Evolutionary conservation across 2,888 invertebrate genomes (phyloP), one percentile per base, ranked within the genome.

Genomic region (Hoplodrina blanda): DNA sequence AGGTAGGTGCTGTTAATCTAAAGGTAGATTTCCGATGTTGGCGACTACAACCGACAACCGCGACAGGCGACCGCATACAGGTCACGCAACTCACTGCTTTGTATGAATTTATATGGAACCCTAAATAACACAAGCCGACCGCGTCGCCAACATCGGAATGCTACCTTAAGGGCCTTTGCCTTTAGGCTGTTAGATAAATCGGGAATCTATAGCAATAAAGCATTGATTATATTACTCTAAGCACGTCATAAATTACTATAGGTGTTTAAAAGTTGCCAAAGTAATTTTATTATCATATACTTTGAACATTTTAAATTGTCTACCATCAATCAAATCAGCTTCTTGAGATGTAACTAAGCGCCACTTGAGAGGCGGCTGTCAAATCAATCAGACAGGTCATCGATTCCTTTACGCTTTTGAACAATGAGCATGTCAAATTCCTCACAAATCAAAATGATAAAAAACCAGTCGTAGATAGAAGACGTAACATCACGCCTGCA

Each of bases 381-480:
- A 44, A 75, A 59, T 66, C 46, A 74, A 44, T 59, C 20, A 44
- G 76, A 68, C 59, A 75, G 68, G 53, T 5, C 25, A 68, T 55
- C 19, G 41, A 67, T 75, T 60, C 41, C 49, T 73, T 55, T 8
- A 37, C 17, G 44, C 17, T 69, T 66, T 30, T 25, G 46, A 52
- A 74, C 71, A 72, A 72, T 72, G 71, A 66, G 44, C 75, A 52
- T 56, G 65, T 74, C 50, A 37, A 65, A 74, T 74, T 46, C 44
- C 44, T 56, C 15, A 56, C 30, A 19, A 8, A 19, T 55, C 10
- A 49, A 19, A 11, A 44, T 5, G 17, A 37, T 52, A 30, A 2
- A 20, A 30, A 52, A 66, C 4, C 25, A 65, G 44, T 25, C 25
- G 11, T 11, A 17, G 15, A 55, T 37, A 60, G 19, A 37, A 37